Percentiles rank a stretch among this genome's conserved stretches.
Evolutionary conservation across 2,888 invertebrate genomes (phyloP).

Genomic region (Diachrysia chrysitis): DNA sequence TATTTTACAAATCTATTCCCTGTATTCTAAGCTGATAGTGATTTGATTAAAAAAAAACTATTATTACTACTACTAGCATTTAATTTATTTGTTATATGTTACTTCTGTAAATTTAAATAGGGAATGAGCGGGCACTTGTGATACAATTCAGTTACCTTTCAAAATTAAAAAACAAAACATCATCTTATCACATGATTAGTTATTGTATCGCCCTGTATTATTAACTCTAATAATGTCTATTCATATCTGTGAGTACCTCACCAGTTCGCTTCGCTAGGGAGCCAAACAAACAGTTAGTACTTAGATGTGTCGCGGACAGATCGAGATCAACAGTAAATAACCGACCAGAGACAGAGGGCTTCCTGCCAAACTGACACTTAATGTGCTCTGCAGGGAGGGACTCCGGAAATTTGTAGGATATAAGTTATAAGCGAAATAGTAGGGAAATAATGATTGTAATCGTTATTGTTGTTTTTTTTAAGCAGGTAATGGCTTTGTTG

Average conservation of each 20-base stretch:
- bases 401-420: conserved; percentile 39
- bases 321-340: conserved; percentile 86
- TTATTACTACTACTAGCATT: too few species aligned
- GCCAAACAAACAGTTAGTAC: conserved; percentile 65
- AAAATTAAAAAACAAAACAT: not conserved
- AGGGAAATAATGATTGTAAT: conserved; percentile 34
- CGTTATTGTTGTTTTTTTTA: conserved; percentile 25
- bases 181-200: not conserved
- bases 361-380: conserved; percentile 84
- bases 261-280: too few species aligned
- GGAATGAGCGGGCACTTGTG: too few species aligned
- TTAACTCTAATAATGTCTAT: not conserved
- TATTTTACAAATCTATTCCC: too few species aligned
- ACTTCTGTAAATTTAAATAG: too few species aligned
- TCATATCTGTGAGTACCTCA: conserved; percentile 9
- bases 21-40: not conserved
- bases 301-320: conserved; percentile 69
- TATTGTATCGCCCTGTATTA: too few species aligned
- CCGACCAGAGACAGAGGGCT: conserved; percentile 80
- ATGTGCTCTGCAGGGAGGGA: conserved; percentile 63
- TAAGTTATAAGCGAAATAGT: conserved; percentile 33
- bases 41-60: too few species aligned
- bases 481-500: not conserved
- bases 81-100: too few species aligned
- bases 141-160: too few species aligned